Percentiles rank a stretch among this genome's conserved stretches.
These are phyloP conservation scores for Cryptoprocta ferox DNA, from an alignment of 2,797 vertebrate species.

Conservation along the genomic window DNA sequence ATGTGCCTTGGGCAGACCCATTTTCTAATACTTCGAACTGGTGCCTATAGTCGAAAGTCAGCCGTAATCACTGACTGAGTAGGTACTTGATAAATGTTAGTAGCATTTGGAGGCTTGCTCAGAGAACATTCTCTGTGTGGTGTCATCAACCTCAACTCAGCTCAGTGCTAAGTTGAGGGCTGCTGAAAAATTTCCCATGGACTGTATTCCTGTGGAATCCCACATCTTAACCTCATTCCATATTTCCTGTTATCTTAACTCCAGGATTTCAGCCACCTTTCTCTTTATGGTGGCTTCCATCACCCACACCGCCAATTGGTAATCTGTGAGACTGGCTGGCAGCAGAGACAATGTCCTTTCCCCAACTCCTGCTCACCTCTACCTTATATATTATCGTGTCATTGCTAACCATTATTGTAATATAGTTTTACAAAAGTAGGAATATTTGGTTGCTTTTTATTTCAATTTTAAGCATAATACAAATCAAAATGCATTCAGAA, in stretches of 20 bases:
- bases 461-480: background rate
- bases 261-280: background rate
- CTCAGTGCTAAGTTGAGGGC: background rate
- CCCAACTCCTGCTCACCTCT: background rate
- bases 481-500: background rate
- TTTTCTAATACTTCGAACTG: background rate
- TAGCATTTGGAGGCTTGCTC: background rate
- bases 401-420: background rate
- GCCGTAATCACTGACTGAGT: background rate
- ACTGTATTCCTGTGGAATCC: background rate
- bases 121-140: background rate
- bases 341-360: background rate
- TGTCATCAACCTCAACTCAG: background rate
- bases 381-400: background rate
- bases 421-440: background rate
- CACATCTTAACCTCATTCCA: background rate
- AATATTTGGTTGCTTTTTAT: background rate
- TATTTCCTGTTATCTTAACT: background rate
- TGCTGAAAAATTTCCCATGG: background rate
- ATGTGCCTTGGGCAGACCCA: background rate
- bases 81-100: background rate
- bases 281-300: background rate
- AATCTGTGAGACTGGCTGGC: background rate
- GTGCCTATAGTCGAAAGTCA: background rate
- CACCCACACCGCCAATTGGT: background rate